These are phyloP conservation scores for Apis cerana DNA, from an alignment of 1,140 invertebrate genomes.

Conservation along the genomic window DNA sequence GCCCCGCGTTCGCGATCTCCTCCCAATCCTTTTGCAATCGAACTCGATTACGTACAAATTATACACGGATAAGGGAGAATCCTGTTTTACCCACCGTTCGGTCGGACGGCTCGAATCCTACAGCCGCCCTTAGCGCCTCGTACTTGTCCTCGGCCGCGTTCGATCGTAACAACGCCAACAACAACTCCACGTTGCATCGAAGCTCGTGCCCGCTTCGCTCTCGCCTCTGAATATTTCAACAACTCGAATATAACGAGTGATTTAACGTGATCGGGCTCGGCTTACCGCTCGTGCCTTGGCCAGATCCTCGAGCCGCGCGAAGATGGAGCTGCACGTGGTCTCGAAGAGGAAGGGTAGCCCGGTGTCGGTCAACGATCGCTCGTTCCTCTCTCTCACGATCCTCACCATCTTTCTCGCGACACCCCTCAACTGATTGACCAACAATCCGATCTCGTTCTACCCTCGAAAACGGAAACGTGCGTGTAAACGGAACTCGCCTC, in stretches of 20 bases:
- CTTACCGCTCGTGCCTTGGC: conserved; percentile 68
- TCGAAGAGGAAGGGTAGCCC: conserved; percentile 71
- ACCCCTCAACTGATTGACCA: conserved; percentile 73
- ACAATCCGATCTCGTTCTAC: conserved; percentile 70
- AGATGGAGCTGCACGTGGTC: conserved; percentile 66
- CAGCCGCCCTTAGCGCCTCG: conserved; percentile 68
- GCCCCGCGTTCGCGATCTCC: conserved; percentile 69
- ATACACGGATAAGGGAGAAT: neutral
- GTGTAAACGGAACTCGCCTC: neutral
- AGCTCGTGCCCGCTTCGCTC: conserved; percentile 64
- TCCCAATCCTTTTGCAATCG: conserved; percentile 71
- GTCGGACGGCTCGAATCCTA: conserved; percentile 69
- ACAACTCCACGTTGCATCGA: conserved; percentile 60
- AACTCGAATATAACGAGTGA: too few species aligned
- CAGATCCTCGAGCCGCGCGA: conserved; percentile 67
- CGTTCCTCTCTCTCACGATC: conserved; percentile 68
- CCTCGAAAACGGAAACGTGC: conserved; percentile 5
- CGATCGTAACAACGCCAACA: conserved; percentile 64
- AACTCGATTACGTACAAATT: neutral
- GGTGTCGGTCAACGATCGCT: conserved; percentile 64
- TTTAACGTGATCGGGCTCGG: too few species aligned
- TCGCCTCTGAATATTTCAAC: conserved; percentile 57
- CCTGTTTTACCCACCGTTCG: conserved; percentile 65
- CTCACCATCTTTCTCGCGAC: conserved; percentile 73
- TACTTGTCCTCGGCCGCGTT: conserved; percentile 71